These are phyloP conservation scores for Aythya baeri DNA, from an alignment of 2,113 vertebrate genomes.

Conservation along the genomic window DNA sequence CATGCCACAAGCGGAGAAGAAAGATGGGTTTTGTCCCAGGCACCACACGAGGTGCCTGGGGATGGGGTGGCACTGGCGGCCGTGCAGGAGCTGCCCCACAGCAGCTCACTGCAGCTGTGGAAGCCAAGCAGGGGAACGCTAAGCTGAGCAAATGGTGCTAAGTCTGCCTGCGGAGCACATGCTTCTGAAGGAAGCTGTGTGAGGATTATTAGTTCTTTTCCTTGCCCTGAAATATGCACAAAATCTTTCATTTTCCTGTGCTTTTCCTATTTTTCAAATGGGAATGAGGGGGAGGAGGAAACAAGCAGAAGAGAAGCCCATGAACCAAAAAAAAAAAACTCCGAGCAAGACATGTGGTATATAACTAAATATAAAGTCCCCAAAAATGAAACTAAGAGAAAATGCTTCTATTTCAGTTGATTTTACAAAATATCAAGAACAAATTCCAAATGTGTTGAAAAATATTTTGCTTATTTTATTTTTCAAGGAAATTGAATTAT, in stretches of 20 bases:
- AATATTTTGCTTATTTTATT: background rate
- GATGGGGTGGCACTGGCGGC: no score
- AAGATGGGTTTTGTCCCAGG: background rate
- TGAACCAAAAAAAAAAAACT: background rate
- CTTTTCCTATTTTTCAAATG: background rate
- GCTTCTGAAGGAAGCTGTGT: no score
- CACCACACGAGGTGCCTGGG: background rate
- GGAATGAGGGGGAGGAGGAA: background rate
- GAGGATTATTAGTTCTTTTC: background rate
- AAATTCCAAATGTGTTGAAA: background rate
- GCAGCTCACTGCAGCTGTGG: no score
- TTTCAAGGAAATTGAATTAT: background rate
- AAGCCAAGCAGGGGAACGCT: background rate
- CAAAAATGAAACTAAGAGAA: background rate
- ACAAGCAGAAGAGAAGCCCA: background rate
- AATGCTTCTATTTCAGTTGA: background rate
- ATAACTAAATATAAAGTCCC: background rate
- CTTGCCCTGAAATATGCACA: background rate
- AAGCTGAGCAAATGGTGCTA: background rate
- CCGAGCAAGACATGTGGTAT: background rate
- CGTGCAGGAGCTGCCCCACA: no score
- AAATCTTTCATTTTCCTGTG: background rate
- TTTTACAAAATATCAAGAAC: background rate
- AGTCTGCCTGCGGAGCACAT: no score
- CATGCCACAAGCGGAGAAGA: no score